Base-by-base conservation (phyloP, 2,113 vertebrate species). In the Plectropomus leopardus region DNA sequence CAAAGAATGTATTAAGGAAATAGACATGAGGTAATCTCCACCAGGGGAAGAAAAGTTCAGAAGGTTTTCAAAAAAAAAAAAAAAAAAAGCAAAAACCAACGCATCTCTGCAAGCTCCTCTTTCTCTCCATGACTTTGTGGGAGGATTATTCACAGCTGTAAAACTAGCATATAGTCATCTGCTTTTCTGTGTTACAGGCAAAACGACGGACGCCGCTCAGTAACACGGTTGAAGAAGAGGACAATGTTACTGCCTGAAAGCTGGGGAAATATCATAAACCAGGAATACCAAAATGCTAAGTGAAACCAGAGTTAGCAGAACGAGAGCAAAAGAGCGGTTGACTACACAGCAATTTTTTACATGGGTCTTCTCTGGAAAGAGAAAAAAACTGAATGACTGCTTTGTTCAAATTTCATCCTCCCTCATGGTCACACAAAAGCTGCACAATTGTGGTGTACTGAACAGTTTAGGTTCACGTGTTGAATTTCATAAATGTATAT, bases 281-380 rank as follows among this genome's bases (percentile, higher is more conserved):
- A 82, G 57, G 83, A 76, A 79, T 60, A 76, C 72, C 63, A 57
- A 82, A 82, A 87, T 32, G 59, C 61, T 87, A 87, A 89, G 82
- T 89, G 82, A 86, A 91, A 89, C 78, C 88, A 92, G 85, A 90
- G 58, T 80, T 77, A 72, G 82, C 51, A 69, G 63, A 77, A 82
- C 0, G 19, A 67, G 70, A 76, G 58, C 76, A 79, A 77, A 50
- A 7, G 42, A 60, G 58, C 32, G 45, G 63, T 82, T 80, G 69
- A 73, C 63, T 36, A 34, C 53, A 77, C 40, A 72, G 51, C 1
- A 24, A 21, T 40, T 63, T 82, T 60, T 82, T 76, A 50, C 34
- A 85, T 32, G 19, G 17, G 36, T 58, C 23, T 75, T 67, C 48
- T 82, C 40, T 77, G 60, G 19, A 50, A n/a, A 80, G 32, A 50